Evolutionary conservation across 2,888 invertebrate species (phyloP), one percentile per base, ranked within the genome.

Genomic region (Spatulosminthurus flaviceps): DNA sequence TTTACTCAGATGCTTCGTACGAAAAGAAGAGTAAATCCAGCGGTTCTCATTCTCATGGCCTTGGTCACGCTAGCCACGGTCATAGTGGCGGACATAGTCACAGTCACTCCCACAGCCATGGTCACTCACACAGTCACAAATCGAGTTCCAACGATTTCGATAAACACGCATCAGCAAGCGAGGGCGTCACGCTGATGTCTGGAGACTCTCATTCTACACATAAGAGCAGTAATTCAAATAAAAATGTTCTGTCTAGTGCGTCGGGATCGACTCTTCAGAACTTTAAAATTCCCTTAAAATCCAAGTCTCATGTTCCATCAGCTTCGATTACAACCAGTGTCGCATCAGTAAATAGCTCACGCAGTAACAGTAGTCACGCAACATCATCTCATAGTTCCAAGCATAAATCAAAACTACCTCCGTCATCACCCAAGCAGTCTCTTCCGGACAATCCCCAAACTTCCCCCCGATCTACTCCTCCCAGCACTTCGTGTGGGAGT

Each of bases 211-310:
- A 24, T 22, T 24, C 64, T 24, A 2, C 64, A 22, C 51, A 51
- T 51, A 64, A 64, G 64, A 26, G 19, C 60, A 60, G 64, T 16
- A 11, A 9, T 64, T 64, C 64, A 9, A 24, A 22, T 11, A 64
- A 64, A 24, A 64, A 60, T 60, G 21, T 16, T 7, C 60, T 21
- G 21, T 16, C 21, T 19, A 42, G n/a, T 41, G 29, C 29, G 9
- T 34, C 71, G 13, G 22, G 24, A 29, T 11, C 42, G 16, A 60
- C 73, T 16, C 42, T 71, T 22, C 71, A 71, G 26, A 79, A 66
- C 51, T 81, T 81, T 51, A 81, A 76, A 74, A 81, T 81, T 24
- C 79, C 81, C 22, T 76, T 79, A 41, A 81, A 81, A 43, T 76
- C 77, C 42, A 41, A 81, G 70, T 75, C 78, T 75, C 34, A n/a